phyloP scores from a whole-genome alignment of 1,140 invertebrate genomes.

The Panulirus ornatus region DNA sequence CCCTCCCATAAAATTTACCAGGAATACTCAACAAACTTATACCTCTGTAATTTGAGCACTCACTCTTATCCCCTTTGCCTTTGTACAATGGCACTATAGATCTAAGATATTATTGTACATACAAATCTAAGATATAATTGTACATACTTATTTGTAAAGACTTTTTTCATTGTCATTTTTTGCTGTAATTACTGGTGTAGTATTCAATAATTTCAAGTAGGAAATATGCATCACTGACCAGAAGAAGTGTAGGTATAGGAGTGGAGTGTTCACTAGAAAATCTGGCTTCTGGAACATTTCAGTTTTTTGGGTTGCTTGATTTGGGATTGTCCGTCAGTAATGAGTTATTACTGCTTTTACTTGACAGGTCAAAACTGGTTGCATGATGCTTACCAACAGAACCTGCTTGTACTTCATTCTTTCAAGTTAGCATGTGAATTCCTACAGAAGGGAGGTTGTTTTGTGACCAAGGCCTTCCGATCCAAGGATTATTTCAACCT shows the following conservation, averaged over 20 bases:
- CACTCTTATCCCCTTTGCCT: too few species aligned
- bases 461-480: constrained; percentile 99
- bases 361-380: constrained; percentile 89
- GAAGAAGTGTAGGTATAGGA: not conserved
- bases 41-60: too few species aligned
- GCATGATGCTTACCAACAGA: constrained; percentile 97
- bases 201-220: not conserved
- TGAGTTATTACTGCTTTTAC: constrained; percentile 54
- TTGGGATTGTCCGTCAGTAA: not conserved
- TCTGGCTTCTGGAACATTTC: not conserved
- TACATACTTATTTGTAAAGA: not conserved
- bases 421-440: constrained; percentile 96
- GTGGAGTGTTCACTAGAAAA: not conserved
- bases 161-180: not conserved
- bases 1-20: too few species aligned
- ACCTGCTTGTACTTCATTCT: constrained; percentile 92
- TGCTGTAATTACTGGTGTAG: not conserved
- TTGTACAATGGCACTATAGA: too few species aligned
- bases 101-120: not conserved
- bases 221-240: not conserved
- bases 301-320: not conserved
- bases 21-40: too few species aligned
- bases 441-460: constrained; percentile 95
- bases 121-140: not conserved
- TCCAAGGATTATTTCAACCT: constrained; percentile 98